A percentile compares a stretch with the other conserved stretches of the same genome.
Evolutionary conservation across 2,888 invertebrate genomes (phyloP).

Genomic region (Neoitamus cyanurus): DNA sequence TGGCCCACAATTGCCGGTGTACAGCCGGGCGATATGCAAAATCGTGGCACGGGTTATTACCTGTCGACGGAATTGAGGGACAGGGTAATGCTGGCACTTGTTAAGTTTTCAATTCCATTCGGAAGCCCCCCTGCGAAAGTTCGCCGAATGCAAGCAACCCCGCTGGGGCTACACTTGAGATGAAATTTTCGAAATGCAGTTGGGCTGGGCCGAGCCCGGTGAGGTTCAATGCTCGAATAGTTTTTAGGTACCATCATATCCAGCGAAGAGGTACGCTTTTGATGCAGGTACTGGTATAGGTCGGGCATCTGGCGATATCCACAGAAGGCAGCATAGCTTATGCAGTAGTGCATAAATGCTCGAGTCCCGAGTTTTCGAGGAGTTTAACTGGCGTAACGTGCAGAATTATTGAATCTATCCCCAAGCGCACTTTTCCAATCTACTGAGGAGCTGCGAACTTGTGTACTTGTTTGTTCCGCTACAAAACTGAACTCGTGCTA

Average conservation of each 20-base stretch:
- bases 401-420: neutral
- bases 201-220: neutral
- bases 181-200: neutral
- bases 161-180: neutral
- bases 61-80: neutral
- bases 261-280: neutral
- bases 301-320: neutral
- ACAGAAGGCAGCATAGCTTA: too few species aligned
- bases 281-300: neutral
- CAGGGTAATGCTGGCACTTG: neutral
- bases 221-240: neutral
- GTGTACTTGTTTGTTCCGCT: neutral
- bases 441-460: neutral
- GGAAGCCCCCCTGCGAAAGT: neutral
- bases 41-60: neutral
- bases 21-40: neutral
- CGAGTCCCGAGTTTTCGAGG: neutral
- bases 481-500: neutral
- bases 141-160: neutral
- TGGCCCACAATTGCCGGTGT: neutral
- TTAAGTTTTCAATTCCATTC: neutral
- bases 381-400: neutral
- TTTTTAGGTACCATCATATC: neutral
- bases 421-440: neutral
- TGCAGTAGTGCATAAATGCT: neutral